A percentile compares a stretch with the other conserved stretches of the same genome.
Evolutionary conservation across 2,888 invertebrate species (phyloP).

Genomic region (Darwinula stevensoni): DNA sequence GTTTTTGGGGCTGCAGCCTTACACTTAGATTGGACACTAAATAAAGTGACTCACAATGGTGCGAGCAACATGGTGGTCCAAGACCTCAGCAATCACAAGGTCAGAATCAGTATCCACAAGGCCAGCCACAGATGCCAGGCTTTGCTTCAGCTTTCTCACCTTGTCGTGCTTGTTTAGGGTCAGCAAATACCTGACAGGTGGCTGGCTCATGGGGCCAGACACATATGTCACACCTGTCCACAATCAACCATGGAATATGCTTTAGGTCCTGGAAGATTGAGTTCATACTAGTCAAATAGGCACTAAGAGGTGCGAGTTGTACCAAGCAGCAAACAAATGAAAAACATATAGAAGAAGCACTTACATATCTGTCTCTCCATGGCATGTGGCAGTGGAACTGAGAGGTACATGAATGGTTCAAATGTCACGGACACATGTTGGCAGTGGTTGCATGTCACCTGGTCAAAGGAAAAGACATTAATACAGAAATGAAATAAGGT

Average conservation of each 20-base stretch:
- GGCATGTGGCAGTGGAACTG: too few species aligned
- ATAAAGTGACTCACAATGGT: slow-evolving; percentile 19
- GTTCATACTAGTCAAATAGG: slow-evolving; percentile 1
- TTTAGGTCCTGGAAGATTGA: background rate
- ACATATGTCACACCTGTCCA: slow-evolving; percentile 22
- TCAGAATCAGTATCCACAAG: slow-evolving; percentile 15
- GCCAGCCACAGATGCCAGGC: slow-evolving; percentile 18
- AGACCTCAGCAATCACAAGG: slow-evolving; percentile 25
- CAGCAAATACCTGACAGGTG: slow-evolving; percentile 21
- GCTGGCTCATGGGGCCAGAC: slow-evolving; percentile 17
- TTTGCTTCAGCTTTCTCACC: slow-evolving; percentile 23
- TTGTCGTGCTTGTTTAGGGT: slow-evolving; percentile 26
- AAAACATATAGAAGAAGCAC: too few species aligned
- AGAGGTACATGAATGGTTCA: too few species aligned
- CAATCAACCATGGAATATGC: slow-evolving; percentile 7
- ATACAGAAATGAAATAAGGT: too few species aligned
- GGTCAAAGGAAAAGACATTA: too few species aligned
- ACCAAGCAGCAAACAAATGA: too few species aligned
- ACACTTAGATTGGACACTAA: too few species aligned
- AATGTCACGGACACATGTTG: too few species aligned
- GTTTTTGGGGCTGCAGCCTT: too few species aligned
- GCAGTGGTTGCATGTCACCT: too few species aligned
- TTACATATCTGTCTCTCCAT: too few species aligned
- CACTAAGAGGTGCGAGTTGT: too few species aligned
- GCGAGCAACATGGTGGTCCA: slow-evolving; percentile 26